Conservation (phyloP, 2,113 vertebrate species). For the Eublepharis macularius region DNA sequence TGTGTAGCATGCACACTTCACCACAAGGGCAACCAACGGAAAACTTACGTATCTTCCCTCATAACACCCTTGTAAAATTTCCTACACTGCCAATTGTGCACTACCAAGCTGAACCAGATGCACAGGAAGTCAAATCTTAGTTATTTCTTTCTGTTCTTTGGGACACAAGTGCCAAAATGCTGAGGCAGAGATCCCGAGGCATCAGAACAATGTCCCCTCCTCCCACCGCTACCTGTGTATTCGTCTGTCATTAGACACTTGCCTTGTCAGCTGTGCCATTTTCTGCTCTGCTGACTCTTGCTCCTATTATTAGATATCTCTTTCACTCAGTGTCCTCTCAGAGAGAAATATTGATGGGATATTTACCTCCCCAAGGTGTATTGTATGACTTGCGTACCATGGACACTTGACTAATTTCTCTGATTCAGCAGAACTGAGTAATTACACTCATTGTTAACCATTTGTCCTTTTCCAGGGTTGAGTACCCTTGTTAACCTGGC, state of each 20-base stretch:
- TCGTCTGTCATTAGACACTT: neutral
- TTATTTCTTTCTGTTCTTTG: neutral
- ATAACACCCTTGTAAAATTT: no score
- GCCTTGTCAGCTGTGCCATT: neutral
- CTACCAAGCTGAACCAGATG: neutral
- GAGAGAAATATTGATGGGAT: slow-evolving; percentile 11
- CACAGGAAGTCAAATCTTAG: neutral
- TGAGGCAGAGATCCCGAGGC: neutral
- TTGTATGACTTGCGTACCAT: neutral
- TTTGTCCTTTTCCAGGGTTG: neutral
- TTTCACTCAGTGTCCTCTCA: neutral
- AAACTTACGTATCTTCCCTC: neutral
- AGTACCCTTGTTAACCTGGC: neutral
- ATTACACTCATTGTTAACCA: neutral
- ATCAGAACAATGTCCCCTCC: neutral
- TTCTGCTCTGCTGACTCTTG: slow-evolving; percentile 21
- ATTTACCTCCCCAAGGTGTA: slow-evolving; percentile 1
- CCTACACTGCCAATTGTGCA: neutral
- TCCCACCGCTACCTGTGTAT: neutral
- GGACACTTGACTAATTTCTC: neutral
- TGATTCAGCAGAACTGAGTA: neutral
- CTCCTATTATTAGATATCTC: slow-evolving; percentile 22
- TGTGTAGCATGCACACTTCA: neutral
- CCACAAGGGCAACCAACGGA: neutral
- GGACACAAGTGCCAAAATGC: neutral